These are phyloP conservation scores for Bubalus kerabau DNA, from an alignment of 2,113 vertebrate genomes.

Conservation along the genomic window DNA sequence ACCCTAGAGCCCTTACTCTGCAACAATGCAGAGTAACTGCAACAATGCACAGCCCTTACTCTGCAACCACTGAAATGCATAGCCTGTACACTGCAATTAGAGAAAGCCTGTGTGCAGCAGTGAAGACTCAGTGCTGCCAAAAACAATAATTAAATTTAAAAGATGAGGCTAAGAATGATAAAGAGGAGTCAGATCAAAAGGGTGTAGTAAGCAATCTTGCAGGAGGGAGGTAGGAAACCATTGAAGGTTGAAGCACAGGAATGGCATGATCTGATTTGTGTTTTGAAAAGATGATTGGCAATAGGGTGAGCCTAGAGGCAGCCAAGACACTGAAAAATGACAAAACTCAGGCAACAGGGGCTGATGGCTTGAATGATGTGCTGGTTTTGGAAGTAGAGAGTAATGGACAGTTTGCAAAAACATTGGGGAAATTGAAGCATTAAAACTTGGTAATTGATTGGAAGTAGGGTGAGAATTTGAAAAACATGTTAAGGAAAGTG, in stretches of 20 bases:
- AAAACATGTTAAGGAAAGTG: not conserved
- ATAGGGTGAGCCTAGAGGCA: not conserved
- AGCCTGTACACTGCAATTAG: not conserved
- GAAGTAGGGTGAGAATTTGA: not conserved
- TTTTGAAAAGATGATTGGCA: not conserved
- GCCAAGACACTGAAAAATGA: not conserved
- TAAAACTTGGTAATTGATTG: not conserved
- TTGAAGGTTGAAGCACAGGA: not conserved
- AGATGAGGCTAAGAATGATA: not conserved
- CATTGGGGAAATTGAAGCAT: not conserved
- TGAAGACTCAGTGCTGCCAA: not conserved
- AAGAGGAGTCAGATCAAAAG: not conserved
- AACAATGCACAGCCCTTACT: not conserved
- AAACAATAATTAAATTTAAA: not conserved
- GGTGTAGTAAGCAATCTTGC: not conserved
- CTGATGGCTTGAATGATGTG: not conserved
- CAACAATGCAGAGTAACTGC: not conserved
- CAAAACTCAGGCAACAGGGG: not conserved
- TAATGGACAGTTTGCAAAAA: not conserved
- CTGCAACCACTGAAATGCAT: not conserved
- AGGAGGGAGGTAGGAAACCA: not conserved
- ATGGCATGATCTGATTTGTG: not conserved
- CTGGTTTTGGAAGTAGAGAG: not conserved
- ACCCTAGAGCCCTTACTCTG: not conserved
- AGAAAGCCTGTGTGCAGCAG: not conserved